phyloP scores from a whole-genome alignment of 2,888 invertebrate genomes.

The Ophonus ardosiacus region DNA sequence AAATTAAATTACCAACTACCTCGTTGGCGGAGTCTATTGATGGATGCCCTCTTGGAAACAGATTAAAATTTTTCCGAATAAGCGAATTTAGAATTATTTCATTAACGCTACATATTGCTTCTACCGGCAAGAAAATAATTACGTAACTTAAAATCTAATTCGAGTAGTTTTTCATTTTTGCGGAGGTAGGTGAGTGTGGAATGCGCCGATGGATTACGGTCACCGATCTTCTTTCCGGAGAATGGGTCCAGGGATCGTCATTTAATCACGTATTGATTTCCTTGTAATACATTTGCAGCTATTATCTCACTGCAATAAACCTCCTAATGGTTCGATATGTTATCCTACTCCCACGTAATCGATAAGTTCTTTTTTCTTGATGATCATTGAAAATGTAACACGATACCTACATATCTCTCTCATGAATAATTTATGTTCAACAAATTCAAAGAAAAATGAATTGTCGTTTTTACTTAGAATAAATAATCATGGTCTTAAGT shows the following conservation, averaged over 20 bases:
- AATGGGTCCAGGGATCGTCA: not conserved
- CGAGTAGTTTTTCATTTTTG: conserved; percentile 51
- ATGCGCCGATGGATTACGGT: conserved; percentile 52
- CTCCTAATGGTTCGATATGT: conserved; percentile 40
- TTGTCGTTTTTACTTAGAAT: too few relatives aligned
- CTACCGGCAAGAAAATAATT: conserved; percentile 38
- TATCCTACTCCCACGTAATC: conserved; percentile 7
- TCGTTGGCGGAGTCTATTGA: not conserved
- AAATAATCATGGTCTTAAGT: too few relatives aligned
- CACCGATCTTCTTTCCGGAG: conserved; percentile 44
- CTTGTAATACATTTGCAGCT: conserved; percentile 50
- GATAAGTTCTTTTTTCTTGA: conserved; percentile 19
- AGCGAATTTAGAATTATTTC: conserved; percentile 54
- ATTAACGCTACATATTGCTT: conserved; percentile 44
- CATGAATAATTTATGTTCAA: too few relatives aligned
- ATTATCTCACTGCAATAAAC: conserved; percentile 50
- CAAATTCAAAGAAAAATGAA: too few relatives aligned
- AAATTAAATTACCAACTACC: conserved; percentile 2
- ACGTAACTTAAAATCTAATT: conserved; percentile 44
- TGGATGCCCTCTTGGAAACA: conserved; percentile 5
- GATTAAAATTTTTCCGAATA: conserved; percentile 29
- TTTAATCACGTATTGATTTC: conserved; percentile 56
- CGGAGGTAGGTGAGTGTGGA: not conserved
- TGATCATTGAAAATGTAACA: not conserved
- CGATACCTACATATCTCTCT: not conserved